Conservation (phyloP, 2,113 vertebrate species). For the Mellivora capensis region DNA sequence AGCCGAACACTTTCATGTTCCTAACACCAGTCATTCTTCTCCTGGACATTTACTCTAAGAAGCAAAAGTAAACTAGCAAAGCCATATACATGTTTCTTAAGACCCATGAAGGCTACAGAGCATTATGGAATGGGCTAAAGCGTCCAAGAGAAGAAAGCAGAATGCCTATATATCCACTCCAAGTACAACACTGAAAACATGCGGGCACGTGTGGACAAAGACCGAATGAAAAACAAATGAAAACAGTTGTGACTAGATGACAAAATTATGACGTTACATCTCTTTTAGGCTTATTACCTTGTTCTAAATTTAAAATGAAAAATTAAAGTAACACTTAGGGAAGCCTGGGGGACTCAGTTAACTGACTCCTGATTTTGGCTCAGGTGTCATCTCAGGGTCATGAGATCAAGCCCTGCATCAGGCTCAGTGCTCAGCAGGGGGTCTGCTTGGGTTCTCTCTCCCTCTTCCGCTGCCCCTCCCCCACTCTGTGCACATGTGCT, state of each 20-base stretch:
- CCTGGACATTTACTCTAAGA: background rate
- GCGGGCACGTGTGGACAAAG: background rate
- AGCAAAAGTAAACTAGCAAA: conserved; percentile 14
- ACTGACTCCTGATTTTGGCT: background rate
- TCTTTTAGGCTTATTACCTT: background rate
- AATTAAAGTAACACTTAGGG: background rate
- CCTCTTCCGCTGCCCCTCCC: background rate
- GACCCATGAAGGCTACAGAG: background rate
- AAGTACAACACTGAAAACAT: background rate
- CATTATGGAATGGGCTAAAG: background rate
- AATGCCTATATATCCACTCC: background rate
- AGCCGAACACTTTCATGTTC: background rate
- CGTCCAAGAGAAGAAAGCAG: background rate
- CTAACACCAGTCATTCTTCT: background rate
- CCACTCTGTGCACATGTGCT: background rate
- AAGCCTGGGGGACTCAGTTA: background rate
- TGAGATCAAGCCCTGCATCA: background rate
- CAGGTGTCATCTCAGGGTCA: background rate
- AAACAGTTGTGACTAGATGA: background rate
- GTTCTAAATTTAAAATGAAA: background rate
- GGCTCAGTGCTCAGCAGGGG: background rate
- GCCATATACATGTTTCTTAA: background rate
- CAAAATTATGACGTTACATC: background rate
- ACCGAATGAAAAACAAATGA: background rate
- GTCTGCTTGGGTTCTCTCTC: background rate